phyloP scores from a whole-genome alignment of 2,797 vertebrate genomes.

The Betta splendens region DNA sequence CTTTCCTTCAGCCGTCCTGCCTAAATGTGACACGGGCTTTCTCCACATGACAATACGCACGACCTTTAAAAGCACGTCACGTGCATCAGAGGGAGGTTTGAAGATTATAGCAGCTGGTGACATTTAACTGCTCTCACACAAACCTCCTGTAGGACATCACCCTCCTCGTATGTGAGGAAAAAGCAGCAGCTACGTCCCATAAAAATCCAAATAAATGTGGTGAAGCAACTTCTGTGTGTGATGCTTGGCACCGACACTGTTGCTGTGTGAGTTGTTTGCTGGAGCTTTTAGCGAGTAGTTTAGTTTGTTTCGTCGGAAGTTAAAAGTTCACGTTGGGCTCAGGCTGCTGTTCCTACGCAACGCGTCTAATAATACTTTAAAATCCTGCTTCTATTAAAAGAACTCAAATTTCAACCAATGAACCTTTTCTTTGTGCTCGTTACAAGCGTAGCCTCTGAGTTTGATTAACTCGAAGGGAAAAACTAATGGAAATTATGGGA shows the following conservation, averaged over 20 bases:
- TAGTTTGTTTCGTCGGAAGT: slow-evolving; percentile 34
- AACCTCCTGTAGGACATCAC: slow-evolving; percentile 23
- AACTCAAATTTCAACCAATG: slow-evolving; percentile 49
- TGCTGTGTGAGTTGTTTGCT: too few relatives aligned
- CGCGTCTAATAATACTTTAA: slow-evolving; percentile 42
- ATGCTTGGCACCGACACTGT: neutral
- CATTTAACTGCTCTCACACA: slow-evolving; percentile 14
- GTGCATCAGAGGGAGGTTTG: slow-evolving; percentile 34
- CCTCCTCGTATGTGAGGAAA: slow-evolving; percentile 4
- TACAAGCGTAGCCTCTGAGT: slow-evolving; percentile 27
- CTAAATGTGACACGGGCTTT: slow-evolving; percentile 21
- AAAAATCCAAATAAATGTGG: too few relatives aligned
- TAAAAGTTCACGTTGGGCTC: slow-evolving; percentile 45
- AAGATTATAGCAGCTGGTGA: slow-evolving; percentile 27
- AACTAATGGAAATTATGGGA: slow-evolving; percentile 29
- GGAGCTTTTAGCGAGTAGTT: slow-evolving; percentile 16
- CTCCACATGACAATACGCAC: slow-evolving; percentile 30
- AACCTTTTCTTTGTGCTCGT: slow-evolving; percentile 61
- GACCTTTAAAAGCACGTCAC: slow-evolving; percentile 51
- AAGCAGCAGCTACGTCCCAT: neutral
- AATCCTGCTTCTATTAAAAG: slow-evolving; percentile 22
- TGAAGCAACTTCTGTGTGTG: slow-evolving; percentile 14
- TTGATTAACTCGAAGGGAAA: slow-evolving; percentile 37
- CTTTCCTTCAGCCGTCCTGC: slow-evolving; percentile 28
- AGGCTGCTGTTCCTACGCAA: slow-evolving; percentile 27